Base-by-base conservation (phyloP, 2,113 vertebrate genomes). In the Dicaeum eximium region DNA sequence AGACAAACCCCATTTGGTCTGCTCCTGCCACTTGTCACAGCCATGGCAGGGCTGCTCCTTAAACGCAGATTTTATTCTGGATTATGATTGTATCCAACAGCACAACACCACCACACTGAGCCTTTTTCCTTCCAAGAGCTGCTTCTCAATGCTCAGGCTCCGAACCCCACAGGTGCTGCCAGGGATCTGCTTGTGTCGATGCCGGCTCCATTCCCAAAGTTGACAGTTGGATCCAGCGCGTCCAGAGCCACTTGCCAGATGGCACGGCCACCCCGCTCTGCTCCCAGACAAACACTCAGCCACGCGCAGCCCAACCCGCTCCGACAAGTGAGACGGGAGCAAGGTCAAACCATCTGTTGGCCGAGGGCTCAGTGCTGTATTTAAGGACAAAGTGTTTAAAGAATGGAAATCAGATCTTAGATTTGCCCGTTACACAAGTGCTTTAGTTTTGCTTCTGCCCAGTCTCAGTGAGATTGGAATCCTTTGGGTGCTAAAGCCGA, bases 341-440 rank as follows among this genome's bases (percentile, higher is more conserved):
- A 84, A 92, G 84, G 93, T 77, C 84, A 84, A 79, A 42, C 92
- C 89, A 93, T 95, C 92, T 95, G 91, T 47, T 20, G 37, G 80
- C 83, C 1, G 1, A 48, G 79, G 89, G 71, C 72, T 81, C 78
- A 4, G 69, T 10, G 48, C 73, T 44, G 10, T 5, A 4, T 25
- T 84, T 42, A 51, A 72, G 45, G 13, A 44, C 38, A 71, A 48
- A 88, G 37, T 20, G 6, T n/a, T 89, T 72, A 44, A 71, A 88
- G 60, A 5, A 12, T 60, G 56, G 35, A 62, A 92, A 77, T 58
- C 7, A 20, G 42, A 50, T 74, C 51, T 62, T 33, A 17, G 47
- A 27, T 60, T 64, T 38, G 18, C 16, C n/a, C 28, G 2, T 37
- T n/a, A 35, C 7, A 22, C 16, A 28, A 22, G 30, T 48, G 64